Base-by-base conservation (phyloP, 2,888 invertebrate species). In the Apodemia duryi region DNA sequence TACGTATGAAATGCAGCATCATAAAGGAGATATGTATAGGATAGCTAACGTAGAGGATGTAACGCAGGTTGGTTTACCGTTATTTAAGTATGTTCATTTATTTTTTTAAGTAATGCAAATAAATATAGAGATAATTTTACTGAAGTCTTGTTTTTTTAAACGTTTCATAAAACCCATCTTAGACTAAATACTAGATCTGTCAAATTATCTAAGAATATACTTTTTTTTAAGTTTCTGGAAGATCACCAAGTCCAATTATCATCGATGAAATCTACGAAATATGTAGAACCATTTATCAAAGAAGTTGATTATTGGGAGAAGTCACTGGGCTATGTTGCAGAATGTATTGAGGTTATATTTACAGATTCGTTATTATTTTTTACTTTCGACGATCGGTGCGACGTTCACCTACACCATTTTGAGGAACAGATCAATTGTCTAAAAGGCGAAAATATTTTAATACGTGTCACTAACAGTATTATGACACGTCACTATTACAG, bases 261-360 rank as follows among this genome's bases (percentile, higher is more conserved):
- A 0, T 94, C 96, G 0, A 97, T 98, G 96, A 98, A 98, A 82
- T 95, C 97, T 0, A 97, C 97, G 0, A 94, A 95, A 77, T 96
- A 95, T 84, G 97, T 97, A 0, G 96, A 97, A 78, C 97, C 97
- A 0, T 98, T 98, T 80, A 94, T 95, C 57, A 93, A 94, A 77
- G 94, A 96, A 79, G 97, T 97, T 0, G 96, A 97, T 77, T 94
- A 95, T 78, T 97, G 97, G 97, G 98, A 98, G 83, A 94, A 96
- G 74, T 94, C 95, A 0, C 86, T 98, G 66, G 96, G 97, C 2
- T 95, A 95, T 69, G 94, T 98, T 9, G 94, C 95, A 68, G 98
- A 98, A 84, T 95, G 95, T 63, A 92, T 97, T 60, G 98, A 98
- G 87, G 93, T 94, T 63, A 63, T 35, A 62, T 63, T 9, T 54